Evolutionary conservation across 2,888 invertebrate genomes (phyloP).

Genomic region (Herminia tarsipennalis): DNA sequence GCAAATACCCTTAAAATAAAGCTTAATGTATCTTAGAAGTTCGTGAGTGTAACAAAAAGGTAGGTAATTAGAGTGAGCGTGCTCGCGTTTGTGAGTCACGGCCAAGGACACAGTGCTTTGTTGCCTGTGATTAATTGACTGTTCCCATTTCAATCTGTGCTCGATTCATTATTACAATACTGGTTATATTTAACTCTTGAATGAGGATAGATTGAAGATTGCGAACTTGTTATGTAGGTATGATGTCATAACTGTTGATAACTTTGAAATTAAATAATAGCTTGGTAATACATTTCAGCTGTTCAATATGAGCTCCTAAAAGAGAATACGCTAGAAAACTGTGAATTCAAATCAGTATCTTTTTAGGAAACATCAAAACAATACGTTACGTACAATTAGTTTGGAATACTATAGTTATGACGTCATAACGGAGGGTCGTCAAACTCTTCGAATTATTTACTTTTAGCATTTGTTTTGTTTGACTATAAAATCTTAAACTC

Average conservation of each 20-base stretch:
- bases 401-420: no score
- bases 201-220: background rate
- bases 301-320: no score
- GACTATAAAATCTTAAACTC: no score
- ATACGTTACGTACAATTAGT: no score
- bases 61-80: constrained; percentile 48
- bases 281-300: no score
- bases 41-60: constrained; percentile 46
- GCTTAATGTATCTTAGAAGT: constrained; percentile 27
- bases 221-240: background rate
- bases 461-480: no score
- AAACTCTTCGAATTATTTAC: no score
- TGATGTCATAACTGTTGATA: background rate
- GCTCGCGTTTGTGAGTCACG: constrained; percentile 53
- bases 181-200: constrained; percentile 25
- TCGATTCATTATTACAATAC: constrained; percentile 45
- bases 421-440: no score
- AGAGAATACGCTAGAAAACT: no score
- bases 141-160: constrained; percentile 48
- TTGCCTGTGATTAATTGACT: constrained; percentile 51
- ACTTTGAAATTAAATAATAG: no score
- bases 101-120: constrained; percentile 59
- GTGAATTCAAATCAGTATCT: background rate
- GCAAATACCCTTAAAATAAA: constrained; percentile 31
- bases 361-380: no score